These are phyloP conservation scores for Argyrosomus japonicus DNA, from an alignment of 2,113 vertebrate genomes.

Conservation along the genomic window DNA sequence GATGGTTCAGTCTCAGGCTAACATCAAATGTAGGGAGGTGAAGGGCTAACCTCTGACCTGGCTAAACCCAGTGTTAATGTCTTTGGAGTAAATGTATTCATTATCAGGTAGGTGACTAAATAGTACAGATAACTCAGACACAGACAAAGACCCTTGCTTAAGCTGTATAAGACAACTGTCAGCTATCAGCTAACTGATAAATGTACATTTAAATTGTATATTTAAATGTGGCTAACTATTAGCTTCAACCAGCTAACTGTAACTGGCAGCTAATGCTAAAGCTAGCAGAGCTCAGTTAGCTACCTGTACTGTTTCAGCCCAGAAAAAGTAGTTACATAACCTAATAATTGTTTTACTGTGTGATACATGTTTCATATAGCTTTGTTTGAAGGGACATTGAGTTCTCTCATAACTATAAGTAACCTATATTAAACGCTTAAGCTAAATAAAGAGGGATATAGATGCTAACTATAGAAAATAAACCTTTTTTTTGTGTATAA, in stretches of 20 bases:
- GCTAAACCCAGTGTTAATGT: not conserved
- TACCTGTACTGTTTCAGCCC: not conserved
- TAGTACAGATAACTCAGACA: not conserved
- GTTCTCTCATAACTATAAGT: not conserved
- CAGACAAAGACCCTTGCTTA: not conserved
- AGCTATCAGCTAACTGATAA: not conserved
- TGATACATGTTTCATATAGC: not conserved
- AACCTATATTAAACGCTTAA: not conserved
- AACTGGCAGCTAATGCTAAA: not conserved
- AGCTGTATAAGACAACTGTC: not conserved
- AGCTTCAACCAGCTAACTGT: too few species aligned
- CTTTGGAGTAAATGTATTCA: too few species aligned
- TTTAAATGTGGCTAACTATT: not conserved
- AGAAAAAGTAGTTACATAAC: not conserved
- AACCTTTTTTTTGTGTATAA: not conserved
- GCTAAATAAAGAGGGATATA: not conserved
- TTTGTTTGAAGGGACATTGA: not conserved
- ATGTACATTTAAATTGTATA: not conserved
- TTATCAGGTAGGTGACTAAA: slow-evolving; percentile 27
- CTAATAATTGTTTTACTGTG: not conserved
- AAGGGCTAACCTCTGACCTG: not conserved
- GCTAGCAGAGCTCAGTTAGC: slow-evolving; percentile 5
- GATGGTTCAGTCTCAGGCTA: not conserved
- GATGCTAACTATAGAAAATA: not conserved
- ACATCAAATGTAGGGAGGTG: not conserved